A percentile compares a stretch with the other conserved stretches of the same genome.
Conservation (phyloP, 2,797 vertebrate species). For the Sebastes nivosus region DNA sequence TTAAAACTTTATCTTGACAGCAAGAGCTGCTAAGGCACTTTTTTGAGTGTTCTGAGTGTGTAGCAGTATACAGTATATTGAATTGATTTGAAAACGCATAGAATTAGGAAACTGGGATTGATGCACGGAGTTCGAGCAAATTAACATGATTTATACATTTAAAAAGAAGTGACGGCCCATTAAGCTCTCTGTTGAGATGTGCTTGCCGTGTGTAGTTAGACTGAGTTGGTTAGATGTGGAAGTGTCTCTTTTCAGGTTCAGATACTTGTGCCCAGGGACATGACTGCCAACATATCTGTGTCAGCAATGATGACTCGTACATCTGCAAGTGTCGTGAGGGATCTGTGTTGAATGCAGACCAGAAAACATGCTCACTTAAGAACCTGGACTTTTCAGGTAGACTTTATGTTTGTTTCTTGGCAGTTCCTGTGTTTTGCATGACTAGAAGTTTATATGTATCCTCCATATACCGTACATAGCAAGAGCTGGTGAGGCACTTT, state of each 20-base stretch:
- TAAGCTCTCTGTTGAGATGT: not conserved
- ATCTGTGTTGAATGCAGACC: slow-evolving; percentile 79
- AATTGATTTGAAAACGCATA: not conserved
- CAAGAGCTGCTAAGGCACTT: not conserved
- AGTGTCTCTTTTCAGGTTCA: slow-evolving; percentile 47
- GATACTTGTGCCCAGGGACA: slow-evolving; percentile 76
- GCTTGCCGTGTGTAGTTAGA: too few species aligned
- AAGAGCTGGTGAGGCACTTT: not conserved
- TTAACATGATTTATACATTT: not conserved
- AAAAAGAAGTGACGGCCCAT: not conserved
- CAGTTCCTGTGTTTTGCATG: not conserved
- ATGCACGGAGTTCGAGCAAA: not conserved
- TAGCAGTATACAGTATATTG: not conserved
- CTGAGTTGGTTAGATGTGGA: not conserved
- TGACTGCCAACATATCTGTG: slow-evolving; percentile 81
- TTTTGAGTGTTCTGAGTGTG: not conserved
- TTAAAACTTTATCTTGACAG: not conserved
- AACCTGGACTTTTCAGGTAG: slow-evolving; percentile 25
- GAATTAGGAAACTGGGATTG: not conserved
- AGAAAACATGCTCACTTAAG: slow-evolving; percentile 81
- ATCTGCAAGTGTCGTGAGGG: slow-evolving; percentile 79
- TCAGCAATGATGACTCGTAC: slow-evolving; percentile 63
- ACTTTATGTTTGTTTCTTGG: not conserved
- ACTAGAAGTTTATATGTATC: not conserved
- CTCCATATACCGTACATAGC: not conserved